Evolutionary conservation across 2,888 invertebrate genomes (phyloP).

Genomic region (Acanthosepion esculentum): DNA sequence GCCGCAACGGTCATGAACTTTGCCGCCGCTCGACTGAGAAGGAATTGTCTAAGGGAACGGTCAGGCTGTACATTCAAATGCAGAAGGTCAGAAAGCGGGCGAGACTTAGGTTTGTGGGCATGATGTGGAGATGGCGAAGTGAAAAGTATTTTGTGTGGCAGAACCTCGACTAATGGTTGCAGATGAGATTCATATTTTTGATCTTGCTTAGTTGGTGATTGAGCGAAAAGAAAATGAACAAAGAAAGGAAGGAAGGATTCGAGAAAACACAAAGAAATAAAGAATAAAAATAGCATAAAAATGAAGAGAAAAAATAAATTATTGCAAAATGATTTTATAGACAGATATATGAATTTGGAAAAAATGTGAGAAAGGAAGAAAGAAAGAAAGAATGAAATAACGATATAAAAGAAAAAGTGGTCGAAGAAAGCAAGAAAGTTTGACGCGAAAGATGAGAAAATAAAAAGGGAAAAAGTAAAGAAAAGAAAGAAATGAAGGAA

Average conservation of each 20-base stretch:
- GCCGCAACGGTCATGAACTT: neutral
- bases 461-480: neutral
- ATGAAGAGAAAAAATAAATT: neutral
- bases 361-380: neutral
- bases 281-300: neutral
- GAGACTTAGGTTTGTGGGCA: neutral
- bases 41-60: neutral
- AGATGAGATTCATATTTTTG: neutral
- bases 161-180: neutral
- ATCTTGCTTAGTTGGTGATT: neutral
- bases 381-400: neutral
- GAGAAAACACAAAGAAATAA: neutral
- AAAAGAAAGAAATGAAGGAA: neutral
- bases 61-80: neutral
- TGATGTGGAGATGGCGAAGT: neutral
- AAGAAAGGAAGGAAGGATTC: neutral
- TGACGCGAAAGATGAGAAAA: neutral
- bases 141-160: neutral
- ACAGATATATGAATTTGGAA: neutral
- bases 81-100: slow-evolving; percentile 4
- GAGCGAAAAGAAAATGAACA: neutral
- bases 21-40: neutral
- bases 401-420: neutral
- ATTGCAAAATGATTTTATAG: neutral
- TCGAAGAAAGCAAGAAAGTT: too few species aligned